Evolutionary conservation across 2,888 invertebrate genomes (phyloP).

Genomic region (Encarsia formosa): DNA sequence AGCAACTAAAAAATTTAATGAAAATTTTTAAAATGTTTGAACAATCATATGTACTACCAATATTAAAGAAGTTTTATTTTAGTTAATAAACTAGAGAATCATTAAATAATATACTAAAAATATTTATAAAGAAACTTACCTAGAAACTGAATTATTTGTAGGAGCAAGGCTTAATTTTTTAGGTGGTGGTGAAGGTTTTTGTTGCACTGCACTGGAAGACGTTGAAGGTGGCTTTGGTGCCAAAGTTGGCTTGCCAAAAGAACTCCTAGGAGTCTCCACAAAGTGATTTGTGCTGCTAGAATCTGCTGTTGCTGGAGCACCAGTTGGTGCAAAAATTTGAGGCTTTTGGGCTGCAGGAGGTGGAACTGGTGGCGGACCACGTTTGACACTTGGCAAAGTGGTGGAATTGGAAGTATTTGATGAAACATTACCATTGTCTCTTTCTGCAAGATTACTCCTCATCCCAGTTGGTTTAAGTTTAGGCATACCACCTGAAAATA

Average conservation of each 20-base stretch:
- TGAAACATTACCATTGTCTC: constrained; percentile 31
- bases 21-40: no score
- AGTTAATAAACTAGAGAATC: background rate
- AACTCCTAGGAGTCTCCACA: constrained; percentile 38
- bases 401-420: constrained; percentile 32
- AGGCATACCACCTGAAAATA: constrained; percentile 81
- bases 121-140: constrained; percentile 41
- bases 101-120: background rate
- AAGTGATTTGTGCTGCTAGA: constrained; percentile 49
- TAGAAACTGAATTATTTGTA: constrained; percentile 54
- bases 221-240: constrained; percentile 77
- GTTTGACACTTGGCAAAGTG: constrained; percentile 44
- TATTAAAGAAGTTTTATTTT: background rate
- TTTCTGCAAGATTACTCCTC: constrained; percentile 39
- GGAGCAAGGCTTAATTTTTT: constrained; percentile 58
- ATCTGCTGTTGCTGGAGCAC: constrained; percentile 8
- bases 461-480: constrained; percentile 69
- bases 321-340: constrained; percentile 51
- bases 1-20: background rate
- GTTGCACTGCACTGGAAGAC: constrained; percentile 39
- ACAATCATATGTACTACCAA: no score
- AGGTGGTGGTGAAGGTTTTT: constrained; percentile 64
- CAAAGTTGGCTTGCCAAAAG: constrained; percentile 70
- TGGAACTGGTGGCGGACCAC: constrained; percentile 80
- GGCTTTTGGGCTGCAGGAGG: constrained; percentile 65